A percentile compares a stretch with the other conserved stretches of the same genome.
Conservation (phyloP, 1,140 invertebrate genomes). For the Oryctes rhinoceros region DNA sequence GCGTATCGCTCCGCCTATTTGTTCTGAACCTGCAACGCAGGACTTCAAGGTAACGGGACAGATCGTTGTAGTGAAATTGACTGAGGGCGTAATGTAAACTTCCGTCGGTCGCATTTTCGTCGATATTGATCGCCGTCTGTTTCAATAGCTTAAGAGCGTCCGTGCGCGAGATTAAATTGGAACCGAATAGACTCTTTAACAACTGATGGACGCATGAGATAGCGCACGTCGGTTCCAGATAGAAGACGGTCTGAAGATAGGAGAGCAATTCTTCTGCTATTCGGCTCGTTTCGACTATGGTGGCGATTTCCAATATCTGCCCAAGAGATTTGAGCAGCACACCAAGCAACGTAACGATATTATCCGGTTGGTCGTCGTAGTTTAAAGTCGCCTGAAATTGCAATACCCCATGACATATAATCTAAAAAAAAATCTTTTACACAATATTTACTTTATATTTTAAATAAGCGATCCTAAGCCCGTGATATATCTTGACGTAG, state of each 20-base stretch:
- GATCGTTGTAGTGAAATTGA: constrained; percentile 55
- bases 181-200: constrained; percentile 83
- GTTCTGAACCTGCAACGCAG: constrained; percentile 54
- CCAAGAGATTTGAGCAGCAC: constrained; percentile 73
- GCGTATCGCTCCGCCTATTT: constrained; percentile 54
- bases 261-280: constrained; percentile 83
- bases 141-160: background rate
- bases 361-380: constrained; percentile 70
- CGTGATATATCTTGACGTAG: constrained; percentile 81
- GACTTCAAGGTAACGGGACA: constrained; percentile 53
- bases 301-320: constrained; percentile 80
- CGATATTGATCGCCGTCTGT: background rate
- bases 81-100: constrained; percentile 57
- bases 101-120: background rate
- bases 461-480: constrained; percentile 76
- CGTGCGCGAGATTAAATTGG: constrained; percentile 67
- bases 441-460: constrained; percentile 75
- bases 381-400: constrained; percentile 68
- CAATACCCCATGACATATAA: constrained; percentile 66
- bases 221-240: constrained; percentile 73
- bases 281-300: constrained; percentile 75
- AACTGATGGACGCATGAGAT: constrained; percentile 84
- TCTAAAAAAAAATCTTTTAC: background rate
- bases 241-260: constrained; percentile 78
- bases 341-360: constrained; percentile 76